A percentile compares a stretch with the other conserved stretches of the same genome.
Conservation (phyloP, 2,888 invertebrate genomes). For the Quadroppia sp. region DNA sequence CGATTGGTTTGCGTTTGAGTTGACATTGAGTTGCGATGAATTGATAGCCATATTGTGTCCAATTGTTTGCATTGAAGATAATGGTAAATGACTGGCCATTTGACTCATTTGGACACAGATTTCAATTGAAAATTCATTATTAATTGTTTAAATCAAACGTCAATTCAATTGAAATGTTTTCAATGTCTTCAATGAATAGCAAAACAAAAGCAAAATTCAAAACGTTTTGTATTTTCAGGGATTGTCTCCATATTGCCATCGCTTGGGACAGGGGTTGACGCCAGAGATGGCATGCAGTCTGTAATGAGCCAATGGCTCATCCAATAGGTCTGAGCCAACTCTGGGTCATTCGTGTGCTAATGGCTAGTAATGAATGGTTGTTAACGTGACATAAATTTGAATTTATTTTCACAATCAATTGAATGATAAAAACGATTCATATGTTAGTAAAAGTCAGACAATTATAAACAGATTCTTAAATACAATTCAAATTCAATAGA, state of each 20-base stretch:
- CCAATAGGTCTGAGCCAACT: too few relatives aligned
- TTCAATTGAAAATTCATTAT: neutral
- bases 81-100: neutral
- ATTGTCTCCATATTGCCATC: neutral
- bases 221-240: neutral
- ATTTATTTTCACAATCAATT: too few relatives aligned
- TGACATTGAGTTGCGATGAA: neutral
- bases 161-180: neutral
- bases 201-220: constrained; percentile 1
- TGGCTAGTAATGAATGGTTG: too few relatives aligned
- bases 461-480: too few relatives aligned
- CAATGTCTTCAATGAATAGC: neutral
- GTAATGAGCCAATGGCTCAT: too few relatives aligned
- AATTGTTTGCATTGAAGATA: constrained; percentile 7
- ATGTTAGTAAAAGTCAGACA: too few relatives aligned
- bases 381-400: too few relatives aligned
- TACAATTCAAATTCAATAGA: too few relatives aligned
- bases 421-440: too few relatives aligned
- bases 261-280: too few relatives aligned
- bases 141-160: neutral
- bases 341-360: too few relatives aligned
- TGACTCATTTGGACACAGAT: constrained; percentile 6
- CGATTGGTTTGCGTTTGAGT: neutral
- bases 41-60: constrained; percentile 25
- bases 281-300: too few relatives aligned